These are phyloP conservation scores for Slavum lentiscoides DNA, from an alignment of 2,888 invertebrate genomes.

Conservation along the genomic window DNA sequence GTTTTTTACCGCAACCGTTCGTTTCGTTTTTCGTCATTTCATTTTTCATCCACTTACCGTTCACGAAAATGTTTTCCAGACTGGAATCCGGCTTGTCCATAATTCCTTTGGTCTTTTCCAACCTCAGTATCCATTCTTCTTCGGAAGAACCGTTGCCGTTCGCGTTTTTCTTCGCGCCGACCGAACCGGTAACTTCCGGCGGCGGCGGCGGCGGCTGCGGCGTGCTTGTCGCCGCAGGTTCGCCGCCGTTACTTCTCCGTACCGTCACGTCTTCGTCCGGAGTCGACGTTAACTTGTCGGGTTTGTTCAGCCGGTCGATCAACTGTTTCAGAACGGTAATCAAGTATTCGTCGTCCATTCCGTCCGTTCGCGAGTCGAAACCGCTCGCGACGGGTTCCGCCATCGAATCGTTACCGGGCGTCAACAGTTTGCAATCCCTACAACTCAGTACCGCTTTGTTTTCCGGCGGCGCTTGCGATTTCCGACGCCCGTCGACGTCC, in stretches of 20 bases:
- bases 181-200: too few species aligned
- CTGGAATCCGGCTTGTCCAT: conserved; percentile 16
- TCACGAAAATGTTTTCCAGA: conserved; percentile 25
- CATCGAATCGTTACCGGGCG: background rate
- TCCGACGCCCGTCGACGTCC: background rate
- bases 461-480: background rate
- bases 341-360: conserved; percentile 21
- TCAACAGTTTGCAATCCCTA: background rate
- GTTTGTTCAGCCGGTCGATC: conserved; percentile 16
- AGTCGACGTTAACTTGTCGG: background rate
- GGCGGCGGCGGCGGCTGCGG: background rate
- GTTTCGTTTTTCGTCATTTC: background rate
- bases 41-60: conserved; percentile 28
- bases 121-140: conserved; percentile 12
- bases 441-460: background rate
- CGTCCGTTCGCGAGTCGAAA: background rate
- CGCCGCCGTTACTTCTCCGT: background rate
- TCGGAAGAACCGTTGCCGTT: conserved; percentile 8
- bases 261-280: background rate
- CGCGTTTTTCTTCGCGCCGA: background rate
- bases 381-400: background rate
- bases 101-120: conserved; percentile 25
- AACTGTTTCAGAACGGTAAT: conserved; percentile 29
- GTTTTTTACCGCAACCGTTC: background rate
- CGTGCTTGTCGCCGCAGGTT: background rate